Percentiles rank a stretch among this genome's conserved stretches.
Conservation (phyloP, 1,140 invertebrate species). For the Megathymus violae region DNA sequence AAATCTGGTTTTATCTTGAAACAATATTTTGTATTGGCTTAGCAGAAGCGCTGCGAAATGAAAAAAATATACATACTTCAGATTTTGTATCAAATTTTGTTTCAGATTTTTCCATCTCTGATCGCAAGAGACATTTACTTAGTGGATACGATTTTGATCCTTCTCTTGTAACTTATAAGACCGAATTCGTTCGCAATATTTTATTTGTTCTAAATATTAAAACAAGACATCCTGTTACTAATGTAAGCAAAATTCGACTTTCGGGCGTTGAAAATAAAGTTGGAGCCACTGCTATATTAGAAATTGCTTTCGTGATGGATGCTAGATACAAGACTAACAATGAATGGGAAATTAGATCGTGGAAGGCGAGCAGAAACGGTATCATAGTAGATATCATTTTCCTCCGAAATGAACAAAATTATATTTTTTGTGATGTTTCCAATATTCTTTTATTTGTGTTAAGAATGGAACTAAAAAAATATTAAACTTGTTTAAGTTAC, state of each 20-base stretch:
- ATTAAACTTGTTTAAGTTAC: not conserved
- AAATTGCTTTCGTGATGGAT: constrained; percentile 40
- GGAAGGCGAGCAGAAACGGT: constrained; percentile 40
- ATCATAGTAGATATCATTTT: constrained; percentile 51
- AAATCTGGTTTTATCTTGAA: constrained; percentile 58
- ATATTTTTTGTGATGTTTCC: constrained; percentile 35
- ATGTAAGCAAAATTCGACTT: constrained; percentile 13
- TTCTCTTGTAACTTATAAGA: constrained; percentile 30
- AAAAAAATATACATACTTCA: constrained; percentile 47
- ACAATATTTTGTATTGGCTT: constrained; percentile 54
- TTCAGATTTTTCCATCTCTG: constrained; percentile 24
- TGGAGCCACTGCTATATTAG: not conserved
- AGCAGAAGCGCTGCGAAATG: constrained; percentile 46
- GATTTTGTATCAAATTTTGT: constrained; percentile 42
- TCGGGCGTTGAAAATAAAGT: constrained; percentile 4
- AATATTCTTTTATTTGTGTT: constrained; percentile 24
- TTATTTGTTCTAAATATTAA: constrained; percentile 30
- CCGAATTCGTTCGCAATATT: constrained; percentile 22
- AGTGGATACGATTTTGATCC: constrained; percentile 35
- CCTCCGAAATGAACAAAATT: constrained; percentile 38
- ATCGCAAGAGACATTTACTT: constrained; percentile 30
- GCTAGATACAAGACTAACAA: constrained; percentile 46
- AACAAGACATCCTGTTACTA: not conserved
- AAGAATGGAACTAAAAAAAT: constrained; percentile 5
- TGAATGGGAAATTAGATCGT: constrained; percentile 55